Evolutionary conservation across 2,797 vertebrate genomes (phyloP).

Genomic region (Chaetophractus vellerosus): DNA sequence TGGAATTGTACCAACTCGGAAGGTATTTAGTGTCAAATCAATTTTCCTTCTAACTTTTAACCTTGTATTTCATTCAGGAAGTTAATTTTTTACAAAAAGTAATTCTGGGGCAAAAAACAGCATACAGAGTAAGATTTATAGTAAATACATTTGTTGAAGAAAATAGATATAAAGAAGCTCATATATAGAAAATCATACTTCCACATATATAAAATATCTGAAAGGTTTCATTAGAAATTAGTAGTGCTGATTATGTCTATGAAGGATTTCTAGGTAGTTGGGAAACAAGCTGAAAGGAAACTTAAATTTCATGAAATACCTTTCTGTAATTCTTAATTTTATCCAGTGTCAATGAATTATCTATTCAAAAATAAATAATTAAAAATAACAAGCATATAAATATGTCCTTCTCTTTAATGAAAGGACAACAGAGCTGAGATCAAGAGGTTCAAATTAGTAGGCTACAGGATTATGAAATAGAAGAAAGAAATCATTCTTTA

Average conservation of each 20-base stretch:
- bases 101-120: not conserved
- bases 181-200: not conserved
- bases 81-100: not conserved
- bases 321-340: slow-evolving; percentile 8
- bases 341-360: not conserved
- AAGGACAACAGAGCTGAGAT: not conserved
- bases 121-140: not conserved
- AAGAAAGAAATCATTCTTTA: not conserved
- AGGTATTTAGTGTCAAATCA: not conserved
- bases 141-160: slow-evolving; percentile 25
- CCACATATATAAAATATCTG: slow-evolving; percentile 21
- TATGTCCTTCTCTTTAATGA: not conserved
- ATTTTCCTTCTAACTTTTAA: not conserved
- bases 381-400: slow-evolving; percentile 21
- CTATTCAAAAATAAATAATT: slow-evolving; percentile 2
- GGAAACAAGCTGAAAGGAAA: not conserved
- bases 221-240: slow-evolving; percentile 2
- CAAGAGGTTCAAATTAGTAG: not conserved
- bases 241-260: not conserved
- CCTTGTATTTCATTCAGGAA: not conserved
- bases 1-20: not conserved
- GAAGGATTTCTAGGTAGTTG: not conserved
- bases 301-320: not conserved
- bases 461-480: not conserved
- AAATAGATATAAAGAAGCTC: not conserved